Evolutionary conservation across 2,113 vertebrate species (phyloP).

Genomic region (Clarias macrocephalus): DNA sequence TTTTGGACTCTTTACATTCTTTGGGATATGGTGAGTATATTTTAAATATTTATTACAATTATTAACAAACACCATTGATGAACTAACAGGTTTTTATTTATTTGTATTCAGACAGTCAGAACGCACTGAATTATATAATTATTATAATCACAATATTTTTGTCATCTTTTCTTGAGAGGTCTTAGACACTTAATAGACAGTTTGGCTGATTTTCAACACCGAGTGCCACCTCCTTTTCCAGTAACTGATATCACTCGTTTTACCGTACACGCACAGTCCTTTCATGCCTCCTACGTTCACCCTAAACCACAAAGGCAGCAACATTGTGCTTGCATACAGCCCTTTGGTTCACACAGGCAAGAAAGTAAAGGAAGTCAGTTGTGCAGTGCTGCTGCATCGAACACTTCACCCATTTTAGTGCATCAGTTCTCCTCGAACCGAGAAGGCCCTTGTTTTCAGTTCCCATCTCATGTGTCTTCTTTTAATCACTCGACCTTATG

Average conservation of each 20-base stretch:
- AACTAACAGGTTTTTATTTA: neutral
- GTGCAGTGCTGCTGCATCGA: conserved; percentile 46
- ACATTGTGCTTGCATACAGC: conserved; percentile 42
- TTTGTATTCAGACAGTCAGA: neutral
- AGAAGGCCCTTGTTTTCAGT: neutral
- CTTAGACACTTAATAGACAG: neutral
- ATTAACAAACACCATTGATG: neutral
- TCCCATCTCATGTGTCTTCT: neutral
- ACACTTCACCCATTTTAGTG: conserved; percentile 10
- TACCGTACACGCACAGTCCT: conserved; percentile 56
- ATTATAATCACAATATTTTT: neutral
- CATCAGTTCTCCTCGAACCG: neutral
- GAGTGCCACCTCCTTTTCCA: conserved; percentile 54
- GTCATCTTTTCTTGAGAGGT: neutral
- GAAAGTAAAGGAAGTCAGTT: conserved; percentile 65
- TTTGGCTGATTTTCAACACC: conserved; percentile 28
- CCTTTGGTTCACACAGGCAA: conserved; percentile 48
- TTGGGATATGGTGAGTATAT: conserved; percentile 47
- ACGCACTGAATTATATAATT: neutral
- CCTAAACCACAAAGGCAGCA: conserved; percentile 60
- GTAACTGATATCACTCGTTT: conserved; percentile 59
- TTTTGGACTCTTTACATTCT: conserved; percentile 29
- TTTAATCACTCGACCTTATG: neutral
- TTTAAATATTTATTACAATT: neutral
- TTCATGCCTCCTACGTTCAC: conserved; percentile 64